Evolutionary conservation across 2,888 invertebrate species (phyloP), one percentile per base, ranked within the genome.

Genomic region (Cephonodes hylas): DNA sequence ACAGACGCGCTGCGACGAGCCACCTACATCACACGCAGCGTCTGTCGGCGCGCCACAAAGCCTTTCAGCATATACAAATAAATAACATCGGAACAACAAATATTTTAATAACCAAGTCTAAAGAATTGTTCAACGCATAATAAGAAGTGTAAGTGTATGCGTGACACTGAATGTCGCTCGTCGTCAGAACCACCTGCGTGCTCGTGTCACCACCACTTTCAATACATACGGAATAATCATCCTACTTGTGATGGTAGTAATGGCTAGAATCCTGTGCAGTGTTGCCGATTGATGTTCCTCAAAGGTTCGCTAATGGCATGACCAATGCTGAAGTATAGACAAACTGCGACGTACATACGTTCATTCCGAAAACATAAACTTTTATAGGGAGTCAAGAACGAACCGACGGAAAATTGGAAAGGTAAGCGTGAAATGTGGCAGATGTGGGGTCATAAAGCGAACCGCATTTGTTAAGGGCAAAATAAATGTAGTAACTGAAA

Each of bases 41-140:
- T 73, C 76, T 72, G 88, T 80, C 88, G 89, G 89, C 85, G 70
- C 63, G 67, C 65, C 81, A 86, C 89, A 91, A 90, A 91, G 89
- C 80, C 78, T 79, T 79, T 77, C 79, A 71, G 75, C 85, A 79
- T 86, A 86, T 88, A 91, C 91, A 90, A 91, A 91, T 91, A 91
- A 91, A 91, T 91, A 90, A 89, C 82, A 77, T 80, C 84, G 78
- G 85, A 89, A 91, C 90, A 90, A 91, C 92, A 91, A 92, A 92
- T 91, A 92, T 91, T 91, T 91, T 91, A 91, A 90, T 91, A 91
- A 91, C 86, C 89, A 88, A 82, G 84, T 86, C 86, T 78, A 85
- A 84, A 85, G 89, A 87, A 89, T 88, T 87, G 85, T 86, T 86
- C 81, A 83, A 85, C 85, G 84, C 82, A 84, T 81, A 80, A 20